These are phyloP conservation scores for Mythimna albipuncta DNA, from an alignment of 2,888 invertebrate species.

Conservation along the genomic window DNA sequence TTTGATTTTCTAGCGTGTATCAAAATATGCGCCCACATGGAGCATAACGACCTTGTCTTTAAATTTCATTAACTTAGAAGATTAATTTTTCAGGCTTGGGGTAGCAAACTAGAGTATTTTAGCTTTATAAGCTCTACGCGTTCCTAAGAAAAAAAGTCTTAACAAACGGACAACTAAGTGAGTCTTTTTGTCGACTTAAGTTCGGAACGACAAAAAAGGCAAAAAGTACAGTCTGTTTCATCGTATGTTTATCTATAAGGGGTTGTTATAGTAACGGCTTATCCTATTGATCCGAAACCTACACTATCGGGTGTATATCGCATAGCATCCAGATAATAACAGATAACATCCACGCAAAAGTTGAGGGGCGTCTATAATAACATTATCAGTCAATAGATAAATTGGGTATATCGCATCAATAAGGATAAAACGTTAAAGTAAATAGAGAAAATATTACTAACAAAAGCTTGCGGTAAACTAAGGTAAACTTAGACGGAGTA, in stretches of 20 bases:
- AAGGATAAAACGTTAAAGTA: conserved; percentile 51
- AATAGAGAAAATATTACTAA: conserved; percentile 34
- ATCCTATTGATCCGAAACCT: conserved; percentile 53
- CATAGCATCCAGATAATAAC: conserved; percentile 45
- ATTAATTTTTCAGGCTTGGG: too few relatives aligned
- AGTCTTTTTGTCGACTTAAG: too few relatives aligned
- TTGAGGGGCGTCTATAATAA: conserved; percentile 50
- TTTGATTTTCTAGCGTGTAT: too few relatives aligned
- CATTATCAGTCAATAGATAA: conserved; percentile 57
- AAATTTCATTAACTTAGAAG: too few relatives aligned
- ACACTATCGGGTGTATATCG: conserved; percentile 51
- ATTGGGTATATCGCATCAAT: conserved; percentile 47
- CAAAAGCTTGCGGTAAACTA: conserved; percentile 10
- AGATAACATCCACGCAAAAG: conserved; percentile 47
- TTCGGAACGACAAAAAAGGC: not conserved
- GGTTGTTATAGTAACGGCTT: conserved; percentile 60
- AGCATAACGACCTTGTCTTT: too few relatives aligned
- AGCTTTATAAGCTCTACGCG: too few relatives aligned
- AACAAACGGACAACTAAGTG: not conserved
- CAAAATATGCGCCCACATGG: too few relatives aligned
- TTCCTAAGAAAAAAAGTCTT: too few relatives aligned
- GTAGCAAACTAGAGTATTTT: too few relatives aligned
- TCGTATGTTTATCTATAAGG: conserved; percentile 46
- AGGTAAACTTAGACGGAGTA: not conserved
- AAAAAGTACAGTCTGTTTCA: conserved; percentile 15